Percentiles rank a stretch among this genome's conserved stretches.
These are phyloP conservation scores for Podarcis muralis DNA, from an alignment of 2,113 vertebrate genomes.

Conservation along the genomic window DNA sequence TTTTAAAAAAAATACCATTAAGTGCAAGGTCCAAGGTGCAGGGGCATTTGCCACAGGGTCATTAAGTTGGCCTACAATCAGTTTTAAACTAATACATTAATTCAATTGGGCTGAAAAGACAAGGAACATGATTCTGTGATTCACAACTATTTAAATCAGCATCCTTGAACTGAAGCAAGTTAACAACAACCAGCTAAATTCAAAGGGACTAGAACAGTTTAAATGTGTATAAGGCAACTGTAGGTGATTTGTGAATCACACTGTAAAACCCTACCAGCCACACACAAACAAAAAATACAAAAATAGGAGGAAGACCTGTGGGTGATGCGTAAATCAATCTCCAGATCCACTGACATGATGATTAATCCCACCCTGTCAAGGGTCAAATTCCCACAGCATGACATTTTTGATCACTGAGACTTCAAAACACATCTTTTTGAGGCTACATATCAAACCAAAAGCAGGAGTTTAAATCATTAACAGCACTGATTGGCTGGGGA, in stretches of 20 bases:
- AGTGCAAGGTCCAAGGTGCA: background rate
- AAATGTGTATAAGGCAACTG: background rate
- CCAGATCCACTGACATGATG: background rate
- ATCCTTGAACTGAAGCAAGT: background rate
- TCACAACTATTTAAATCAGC: background rate
- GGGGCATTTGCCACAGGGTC: background rate
- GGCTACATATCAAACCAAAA: background rate
- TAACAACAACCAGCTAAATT: background rate
- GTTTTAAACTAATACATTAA: background rate
- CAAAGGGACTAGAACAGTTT: background rate
- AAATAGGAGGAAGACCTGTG: background rate
- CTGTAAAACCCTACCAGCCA: background rate
- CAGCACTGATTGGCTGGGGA: background rate
- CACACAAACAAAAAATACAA: background rate
- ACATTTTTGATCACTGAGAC: background rate
- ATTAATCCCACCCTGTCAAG: accelerated
- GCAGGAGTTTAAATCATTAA: slow-evolving; percentile 4
- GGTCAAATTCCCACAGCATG: background rate
- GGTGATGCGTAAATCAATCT: slow-evolving; percentile 13
- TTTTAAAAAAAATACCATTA: no score
- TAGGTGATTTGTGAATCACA: background rate
- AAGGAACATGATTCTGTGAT: background rate
- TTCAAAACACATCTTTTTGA: background rate
- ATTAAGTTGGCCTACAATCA: background rate
- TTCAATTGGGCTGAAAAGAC: background rate